phyloP scores from a whole-genome alignment of 2,888 invertebrate species.

The Papilio demoleus region DNA sequence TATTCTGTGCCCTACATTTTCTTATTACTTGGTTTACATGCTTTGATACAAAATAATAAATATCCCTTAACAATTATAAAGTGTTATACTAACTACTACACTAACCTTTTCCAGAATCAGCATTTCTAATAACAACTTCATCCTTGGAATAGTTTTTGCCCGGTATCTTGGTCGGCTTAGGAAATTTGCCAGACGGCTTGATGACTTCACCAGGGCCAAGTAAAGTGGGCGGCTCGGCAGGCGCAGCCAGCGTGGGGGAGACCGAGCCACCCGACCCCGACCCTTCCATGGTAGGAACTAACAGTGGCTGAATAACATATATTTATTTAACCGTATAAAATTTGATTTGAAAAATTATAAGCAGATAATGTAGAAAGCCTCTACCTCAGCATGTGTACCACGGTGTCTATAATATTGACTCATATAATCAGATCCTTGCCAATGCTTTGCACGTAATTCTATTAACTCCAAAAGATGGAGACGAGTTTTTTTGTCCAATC shows the following conservation, averaged over 20 bases:
- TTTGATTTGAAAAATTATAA: conserved; percentile 8
- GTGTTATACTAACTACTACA: conserved; percentile 34
- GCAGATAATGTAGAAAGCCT: background rate
- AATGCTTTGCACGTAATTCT: conserved; percentile 95
- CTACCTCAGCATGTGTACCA: conserved; percentile 85
- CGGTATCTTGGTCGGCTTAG: conserved; percentile 94
- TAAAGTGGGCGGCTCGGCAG: conserved; percentile 81
- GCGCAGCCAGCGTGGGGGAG: conserved; percentile 84
- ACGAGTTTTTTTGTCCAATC: conserved; percentile 92
- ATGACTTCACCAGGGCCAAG: conserved; percentile 93
- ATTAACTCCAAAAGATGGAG: conserved; percentile 95
- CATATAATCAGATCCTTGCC: conserved; percentile 93
- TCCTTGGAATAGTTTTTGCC: conserved; percentile 97
- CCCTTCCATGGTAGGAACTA: conserved; percentile 82
- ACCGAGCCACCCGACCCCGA: conserved; percentile 76
- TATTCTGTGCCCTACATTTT: conserved; percentile 57
- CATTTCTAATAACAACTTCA: conserved; percentile 96
- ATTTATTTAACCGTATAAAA: background rate
- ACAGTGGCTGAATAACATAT: conserved; percentile 61
- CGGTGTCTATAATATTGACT: conserved; percentile 92
- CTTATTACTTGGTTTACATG: conserved; percentile 19
- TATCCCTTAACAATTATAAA: conserved; percentile 39
- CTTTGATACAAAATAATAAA: conserved; percentile 23
- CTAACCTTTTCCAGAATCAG: conserved; percentile 97
- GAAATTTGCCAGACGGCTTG: conserved; percentile 94